Percentiles rank a stretch among this genome's conserved stretches.
These are phyloP conservation scores for Thumatha senex DNA, from an alignment of 2,888 invertebrate species.

Conservation along the genomic window DNA sequence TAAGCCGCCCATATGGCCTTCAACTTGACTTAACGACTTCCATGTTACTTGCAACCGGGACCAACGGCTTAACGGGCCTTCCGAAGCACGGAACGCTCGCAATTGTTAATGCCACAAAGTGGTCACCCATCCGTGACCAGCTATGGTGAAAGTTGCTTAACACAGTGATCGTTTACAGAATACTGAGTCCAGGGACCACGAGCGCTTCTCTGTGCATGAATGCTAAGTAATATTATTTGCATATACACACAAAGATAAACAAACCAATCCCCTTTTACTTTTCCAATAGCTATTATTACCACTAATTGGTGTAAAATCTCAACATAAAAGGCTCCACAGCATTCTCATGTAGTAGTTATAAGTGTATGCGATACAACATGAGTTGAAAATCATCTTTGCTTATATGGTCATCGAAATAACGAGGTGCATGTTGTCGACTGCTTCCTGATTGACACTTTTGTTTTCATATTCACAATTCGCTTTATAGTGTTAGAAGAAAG, in stretches of 20 bases:
- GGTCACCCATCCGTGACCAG: too few species aligned
- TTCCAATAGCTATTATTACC: constrained; percentile 17
- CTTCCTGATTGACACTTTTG: constrained; percentile 9
- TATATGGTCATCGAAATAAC: constrained; percentile 38
- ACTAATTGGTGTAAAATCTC: constrained; percentile 35
- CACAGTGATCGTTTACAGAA: too few species aligned
- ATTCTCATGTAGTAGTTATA: constrained; percentile 29
- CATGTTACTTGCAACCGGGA: too few species aligned
- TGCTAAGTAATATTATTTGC: too few species aligned
- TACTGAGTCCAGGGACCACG: too few species aligned
- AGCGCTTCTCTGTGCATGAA: too few species aligned
- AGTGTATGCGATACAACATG: constrained; percentile 30
- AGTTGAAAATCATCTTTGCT: constrained; percentile 17
- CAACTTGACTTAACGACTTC: too few species aligned
- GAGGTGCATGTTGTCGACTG: constrained; percentile 28
- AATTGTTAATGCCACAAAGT: too few species aligned
- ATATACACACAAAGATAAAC: constrained; percentile 3
- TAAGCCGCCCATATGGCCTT: too few species aligned
- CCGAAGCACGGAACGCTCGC: too few species aligned
- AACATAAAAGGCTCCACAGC: constrained; percentile 20
- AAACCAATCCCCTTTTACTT: constrained; percentile 16
- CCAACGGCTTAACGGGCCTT: too few species aligned
- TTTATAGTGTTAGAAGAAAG: constrained; percentile 8
- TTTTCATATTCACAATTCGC: constrained; percentile 10
- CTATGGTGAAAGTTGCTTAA: too few species aligned